Evolutionary conservation across 2,888 invertebrate genomes (phyloP), one percentile per base, ranked within the genome.

Genomic region (Dryobotodes eremita): DNA sequence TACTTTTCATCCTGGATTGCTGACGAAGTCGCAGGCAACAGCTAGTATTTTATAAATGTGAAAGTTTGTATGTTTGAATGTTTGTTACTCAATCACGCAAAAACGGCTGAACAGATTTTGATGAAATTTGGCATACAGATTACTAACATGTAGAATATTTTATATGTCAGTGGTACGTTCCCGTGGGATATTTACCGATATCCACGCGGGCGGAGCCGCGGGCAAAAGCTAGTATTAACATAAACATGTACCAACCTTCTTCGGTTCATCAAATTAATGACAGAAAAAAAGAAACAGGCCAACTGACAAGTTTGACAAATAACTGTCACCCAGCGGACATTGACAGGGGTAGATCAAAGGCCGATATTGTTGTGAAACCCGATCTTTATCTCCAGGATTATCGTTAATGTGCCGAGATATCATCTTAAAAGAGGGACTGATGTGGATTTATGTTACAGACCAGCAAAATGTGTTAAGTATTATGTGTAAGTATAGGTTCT

Each of bases 341-440:
- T 48, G 83, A 65, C 79, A 79, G 90, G 95, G 95, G 95, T 92
- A 95, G 95, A 95, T 95, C 86, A 85, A 79, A 90, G 90, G 73
- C 72, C 66, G 92, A 94, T 94, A 94, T 55, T 81, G 80, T 85
- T 87, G 88, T 91, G 88, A 89, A 87, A 88, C 86, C 81, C 75
- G 93, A 94, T 93, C 83, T 78, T 83, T 93, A 94, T 94, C 94
- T 80, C 61, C 62, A 79, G 91, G 92, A 95, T 95, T 93, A 94
- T 91, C 94, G 89, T 94, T 96, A 96, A 96, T 96, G 94, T 92
- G 84, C 76, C 17, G 70, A 86, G 95, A 95, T 96, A 94, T 66
- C 83, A 95, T 95, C 94, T 91, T 77, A 71, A 75, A 80, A 82
- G 78, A 79, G 88, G 88, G 85, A 76, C 36, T 46, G 46, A 68